Evolutionary conservation across 1,140 invertebrate species (phyloP).

Genomic region (Phortica variegata): DNA sequence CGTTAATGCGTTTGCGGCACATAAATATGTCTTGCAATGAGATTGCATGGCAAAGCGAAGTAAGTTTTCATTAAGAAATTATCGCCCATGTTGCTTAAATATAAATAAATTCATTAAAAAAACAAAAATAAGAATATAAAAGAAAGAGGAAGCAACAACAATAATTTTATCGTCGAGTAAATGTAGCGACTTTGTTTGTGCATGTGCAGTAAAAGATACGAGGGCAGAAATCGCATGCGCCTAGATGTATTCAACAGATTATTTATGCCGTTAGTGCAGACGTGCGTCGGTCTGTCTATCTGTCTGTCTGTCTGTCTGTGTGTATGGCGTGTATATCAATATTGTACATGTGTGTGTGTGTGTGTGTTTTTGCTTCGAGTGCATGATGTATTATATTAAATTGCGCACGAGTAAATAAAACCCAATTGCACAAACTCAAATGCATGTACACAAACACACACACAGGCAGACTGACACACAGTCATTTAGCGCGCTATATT

Average conservation of each 20-base stretch:
- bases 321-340: not conserved
- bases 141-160: no score
- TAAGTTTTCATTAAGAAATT: constrained; percentile 37
- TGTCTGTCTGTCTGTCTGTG: not conserved
- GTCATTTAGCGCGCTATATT: no score
- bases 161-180: no score
- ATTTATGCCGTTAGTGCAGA: constrained; percentile 43
- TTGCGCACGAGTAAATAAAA: constrained; percentile 38
- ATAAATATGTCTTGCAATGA: no score
- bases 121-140: no score
- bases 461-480: not conserved
- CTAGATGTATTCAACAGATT: constrained; percentile 35
- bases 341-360: not conserved
- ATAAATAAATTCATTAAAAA: constrained; percentile 43
- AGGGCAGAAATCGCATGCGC: constrained; percentile 3
- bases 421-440: constrained; percentile 7
- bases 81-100: constrained; percentile 32
- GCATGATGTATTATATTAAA: constrained; percentile 28
- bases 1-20: no score
- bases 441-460: constrained; percentile 5
- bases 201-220: not conserved
- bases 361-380: no score
- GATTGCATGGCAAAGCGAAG: not conserved
- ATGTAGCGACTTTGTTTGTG: no score
- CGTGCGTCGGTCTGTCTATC: constrained; percentile 1